Percentiles rank a stretch among this genome's conserved stretches.
Conservation (phyloP, 2,888 invertebrate genomes). For the Tinea pellionella region DNA sequence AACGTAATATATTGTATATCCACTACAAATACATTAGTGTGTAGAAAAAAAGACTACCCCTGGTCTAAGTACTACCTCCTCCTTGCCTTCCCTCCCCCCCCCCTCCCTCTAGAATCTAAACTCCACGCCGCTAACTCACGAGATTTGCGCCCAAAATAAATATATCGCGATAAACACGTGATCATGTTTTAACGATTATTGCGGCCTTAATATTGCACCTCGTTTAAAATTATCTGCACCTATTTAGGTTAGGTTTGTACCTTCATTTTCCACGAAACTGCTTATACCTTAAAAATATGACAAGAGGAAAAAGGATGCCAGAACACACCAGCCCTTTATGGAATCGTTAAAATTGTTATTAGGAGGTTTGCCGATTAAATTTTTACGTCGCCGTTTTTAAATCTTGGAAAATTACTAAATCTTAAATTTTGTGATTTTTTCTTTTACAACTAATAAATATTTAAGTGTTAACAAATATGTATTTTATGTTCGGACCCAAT, state of each 20-base stretch:
- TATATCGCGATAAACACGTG: conserved; percentile 6
- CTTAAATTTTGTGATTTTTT: background rate
- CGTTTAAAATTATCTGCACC: conserved; percentile 4
- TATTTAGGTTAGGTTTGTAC: background rate
- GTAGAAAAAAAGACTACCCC: conserved; percentile 9
- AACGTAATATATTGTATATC: background rate
- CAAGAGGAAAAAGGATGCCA: conserved; percentile 43
- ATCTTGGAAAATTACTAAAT: background rate
- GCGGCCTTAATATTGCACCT: background rate
- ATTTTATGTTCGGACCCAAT: background rate
- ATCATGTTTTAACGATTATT: background rate
- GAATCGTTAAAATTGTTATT: conserved; percentile 41
- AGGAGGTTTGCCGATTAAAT: background rate
- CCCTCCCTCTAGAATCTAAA: background rate
- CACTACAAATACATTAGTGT: conserved; percentile 11
- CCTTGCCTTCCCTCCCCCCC: background rate
- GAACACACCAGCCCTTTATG: conserved; percentile 55
- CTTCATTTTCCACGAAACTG: conserved; percentile 32
- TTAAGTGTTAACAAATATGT: background rate
- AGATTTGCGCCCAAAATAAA: conserved; percentile 11
- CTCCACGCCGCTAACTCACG: background rate
- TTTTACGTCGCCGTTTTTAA: background rate
- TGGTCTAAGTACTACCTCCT: background rate
- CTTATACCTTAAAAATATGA: conserved; percentile 54
- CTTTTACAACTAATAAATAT: background rate